These are phyloP conservation scores for Ammospiza maritima DNA, from an alignment of 2,797 vertebrate species.

Conservation along the genomic window DNA sequence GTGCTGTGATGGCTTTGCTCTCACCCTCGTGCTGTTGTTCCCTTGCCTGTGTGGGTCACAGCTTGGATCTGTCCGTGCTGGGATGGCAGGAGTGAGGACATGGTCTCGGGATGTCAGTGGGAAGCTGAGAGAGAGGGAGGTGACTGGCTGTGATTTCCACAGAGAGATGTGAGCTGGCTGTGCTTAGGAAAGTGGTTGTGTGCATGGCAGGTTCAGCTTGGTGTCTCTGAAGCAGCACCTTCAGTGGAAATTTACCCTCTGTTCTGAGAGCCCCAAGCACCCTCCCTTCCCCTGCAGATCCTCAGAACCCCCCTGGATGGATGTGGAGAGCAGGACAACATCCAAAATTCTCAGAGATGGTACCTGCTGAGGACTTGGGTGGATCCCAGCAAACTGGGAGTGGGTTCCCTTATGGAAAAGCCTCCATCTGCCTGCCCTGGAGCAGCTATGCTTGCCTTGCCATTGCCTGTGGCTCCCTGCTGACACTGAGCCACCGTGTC, in stretches of 20 bases:
- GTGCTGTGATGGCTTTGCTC: not conserved
- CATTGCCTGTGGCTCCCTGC: not conserved
- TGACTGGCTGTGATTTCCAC: not conserved
- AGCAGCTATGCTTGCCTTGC: not conserved
- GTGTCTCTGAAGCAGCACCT: not conserved
- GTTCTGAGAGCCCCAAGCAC: not conserved
- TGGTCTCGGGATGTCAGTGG: not conserved
- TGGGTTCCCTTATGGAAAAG: not conserved
- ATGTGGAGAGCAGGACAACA: not conserved
- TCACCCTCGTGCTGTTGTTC: fast-evolving
- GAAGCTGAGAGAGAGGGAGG: not conserved
- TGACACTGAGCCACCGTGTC: not conserved
- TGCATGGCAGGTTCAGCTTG: not conserved
- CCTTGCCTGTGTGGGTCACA: not conserved
- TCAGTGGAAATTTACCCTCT: not conserved
- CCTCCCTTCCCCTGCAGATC: not conserved
- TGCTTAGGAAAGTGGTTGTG: not conserved
- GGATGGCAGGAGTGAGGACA: not conserved
- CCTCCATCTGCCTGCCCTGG: not conserved
- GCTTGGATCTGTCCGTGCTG: not conserved
- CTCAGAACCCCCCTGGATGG: not conserved
- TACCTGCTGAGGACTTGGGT: not conserved
- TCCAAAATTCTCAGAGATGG: not conserved
- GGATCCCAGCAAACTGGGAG: not conserved
- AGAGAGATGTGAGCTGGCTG: not conserved